Percentiles rank a stretch among this genome's conserved stretches.
phyloP scores from a whole-genome alignment of 2,888 invertebrate genomes.

The Rhagonycha lutea region DNA sequence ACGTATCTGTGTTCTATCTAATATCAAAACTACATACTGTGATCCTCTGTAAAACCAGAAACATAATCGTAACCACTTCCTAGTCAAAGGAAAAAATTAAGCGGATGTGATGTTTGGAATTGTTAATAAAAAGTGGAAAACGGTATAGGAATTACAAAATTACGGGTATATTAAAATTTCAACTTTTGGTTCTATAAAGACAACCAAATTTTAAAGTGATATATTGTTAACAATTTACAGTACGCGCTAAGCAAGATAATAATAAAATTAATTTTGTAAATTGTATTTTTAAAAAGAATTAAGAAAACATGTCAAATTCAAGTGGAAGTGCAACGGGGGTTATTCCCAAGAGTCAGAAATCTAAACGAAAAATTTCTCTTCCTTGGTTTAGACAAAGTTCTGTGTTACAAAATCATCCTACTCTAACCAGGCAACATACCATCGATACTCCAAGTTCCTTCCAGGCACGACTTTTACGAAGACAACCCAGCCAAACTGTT shows the following conservation, averaged over 20 bases:
- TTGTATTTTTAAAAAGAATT: background rate
- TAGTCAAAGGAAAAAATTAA: slow-evolving; percentile 5
- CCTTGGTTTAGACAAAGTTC: slow-evolving; percentile 89
- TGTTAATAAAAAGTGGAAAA: slow-evolving; percentile 1
- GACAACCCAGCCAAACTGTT: slow-evolving; percentile 65
- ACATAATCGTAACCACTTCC: slow-evolving; percentile 23
- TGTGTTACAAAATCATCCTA: slow-evolving; percentile 72
- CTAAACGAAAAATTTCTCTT: slow-evolving; percentile 82
- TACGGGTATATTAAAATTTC: slow-evolving; percentile 12
- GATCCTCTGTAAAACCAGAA: slow-evolving; percentile 19
- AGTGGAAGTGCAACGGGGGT: slow-evolving; percentile 43
- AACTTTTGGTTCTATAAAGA: background rate
- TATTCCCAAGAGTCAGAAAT: slow-evolving; percentile 65
- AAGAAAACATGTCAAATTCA: slow-evolving; percentile 29
- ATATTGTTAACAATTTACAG: slow-evolving; percentile 6
- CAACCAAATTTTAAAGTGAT: background rate
- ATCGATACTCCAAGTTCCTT: slow-evolving; percentile 89
- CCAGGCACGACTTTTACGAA: slow-evolving; percentile 73
- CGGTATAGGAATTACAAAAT: background rate
- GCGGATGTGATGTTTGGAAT: slow-evolving; percentile 12
- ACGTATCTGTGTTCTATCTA: slow-evolving; percentile 6
- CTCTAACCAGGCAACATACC: slow-evolving; percentile 83
- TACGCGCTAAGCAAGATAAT: background rate
- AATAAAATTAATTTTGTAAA: background rate
- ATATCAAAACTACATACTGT: slow-evolving; percentile 17